Base-by-base conservation (phyloP, 2,797 vertebrate species). In the Periparus ater region DNA sequence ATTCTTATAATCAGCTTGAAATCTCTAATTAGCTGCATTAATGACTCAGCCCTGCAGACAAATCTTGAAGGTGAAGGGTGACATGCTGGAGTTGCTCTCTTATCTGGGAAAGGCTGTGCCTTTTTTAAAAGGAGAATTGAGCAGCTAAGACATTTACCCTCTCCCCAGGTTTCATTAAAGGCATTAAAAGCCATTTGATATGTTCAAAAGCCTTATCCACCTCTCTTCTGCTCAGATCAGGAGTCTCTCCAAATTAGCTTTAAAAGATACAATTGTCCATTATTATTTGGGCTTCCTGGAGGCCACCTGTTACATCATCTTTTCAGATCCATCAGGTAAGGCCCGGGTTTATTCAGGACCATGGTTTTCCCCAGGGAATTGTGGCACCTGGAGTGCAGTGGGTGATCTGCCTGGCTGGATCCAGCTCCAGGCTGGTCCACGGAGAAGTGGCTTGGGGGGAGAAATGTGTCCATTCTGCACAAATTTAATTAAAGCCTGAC, bases 1-100 rank as follows among this genome's bases (percentile, higher is more conserved):
- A 81, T 65, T 95, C 85, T 75, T 34, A 36, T 97, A 96, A 97
- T 97, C 91, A 91, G 94, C 92, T 95, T 95, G 81, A 83, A 87
- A 86, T 73, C 80, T 92, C 90, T 88, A 96, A 97, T 95, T 95
- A 97, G 94, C 74, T 87, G 53, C 88, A 83, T 67, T 78, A 96
- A 95, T 94, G 89, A 94, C 84, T 94, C 92, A 89, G 77, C 76
- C 63, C 60, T 81, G 71, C 66, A 81, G 85, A 80, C 40, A 85
- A 62, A 83, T 68, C 74, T 50, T 93, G 75, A 93, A 94, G 93
- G 92, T 76, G 75, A 95, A 83, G 67, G 73, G 76, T 72, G 51
- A 53, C 81, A 47, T 12, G 23, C 62, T 73, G 30, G 34, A 53
- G 54, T 16, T 36, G 34, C 45, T 86, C 47, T 61, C 68, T 91